phyloP scores from a whole-genome alignment of 2,113 vertebrate genomes.

The Microtus ochrogaster region DNA sequence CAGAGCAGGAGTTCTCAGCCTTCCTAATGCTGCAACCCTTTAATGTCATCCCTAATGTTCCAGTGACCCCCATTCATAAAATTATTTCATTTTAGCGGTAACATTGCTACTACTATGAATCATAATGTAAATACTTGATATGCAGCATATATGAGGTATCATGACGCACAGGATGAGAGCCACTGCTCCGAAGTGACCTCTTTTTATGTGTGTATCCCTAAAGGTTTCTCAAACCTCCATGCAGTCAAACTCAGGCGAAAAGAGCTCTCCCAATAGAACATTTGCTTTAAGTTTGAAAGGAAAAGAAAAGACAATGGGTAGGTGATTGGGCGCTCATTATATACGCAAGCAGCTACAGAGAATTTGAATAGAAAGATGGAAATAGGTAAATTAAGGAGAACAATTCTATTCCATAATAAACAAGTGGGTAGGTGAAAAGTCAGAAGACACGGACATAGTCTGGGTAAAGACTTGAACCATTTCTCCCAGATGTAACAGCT shows the following conservation, averaged over 20 bases:
- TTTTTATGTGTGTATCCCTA: background rate
- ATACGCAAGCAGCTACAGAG: background rate
- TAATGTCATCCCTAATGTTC: background rate
- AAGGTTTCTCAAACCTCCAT: background rate
- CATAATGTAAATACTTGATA: background rate
- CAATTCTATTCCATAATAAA: no score
- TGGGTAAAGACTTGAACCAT: background rate
- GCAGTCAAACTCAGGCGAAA: background rate
- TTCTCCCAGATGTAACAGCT: background rate
- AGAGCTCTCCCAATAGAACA: background rate
- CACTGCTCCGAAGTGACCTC: background rate
- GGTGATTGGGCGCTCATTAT: background rate
- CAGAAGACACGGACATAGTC: fast-evolving
- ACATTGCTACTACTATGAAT: background rate
- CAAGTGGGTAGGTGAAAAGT: background rate
- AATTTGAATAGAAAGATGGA: background rate
- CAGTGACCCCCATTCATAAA: background rate
- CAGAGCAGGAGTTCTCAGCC: background rate
- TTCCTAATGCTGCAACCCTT: no score
- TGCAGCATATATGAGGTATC: background rate
- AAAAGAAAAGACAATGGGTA: slow-evolving; percentile 1
- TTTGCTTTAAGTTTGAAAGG: background rate
- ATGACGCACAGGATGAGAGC: background rate
- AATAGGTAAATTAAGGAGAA: background rate
- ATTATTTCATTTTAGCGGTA: background rate